A percentile compares a stretch with the other conserved stretches of the same genome.
These are phyloP conservation scores for Coelogynopora nodosa DNA, from an alignment of 2,888 invertebrate genomes.

Conservation along the genomic window DNA sequence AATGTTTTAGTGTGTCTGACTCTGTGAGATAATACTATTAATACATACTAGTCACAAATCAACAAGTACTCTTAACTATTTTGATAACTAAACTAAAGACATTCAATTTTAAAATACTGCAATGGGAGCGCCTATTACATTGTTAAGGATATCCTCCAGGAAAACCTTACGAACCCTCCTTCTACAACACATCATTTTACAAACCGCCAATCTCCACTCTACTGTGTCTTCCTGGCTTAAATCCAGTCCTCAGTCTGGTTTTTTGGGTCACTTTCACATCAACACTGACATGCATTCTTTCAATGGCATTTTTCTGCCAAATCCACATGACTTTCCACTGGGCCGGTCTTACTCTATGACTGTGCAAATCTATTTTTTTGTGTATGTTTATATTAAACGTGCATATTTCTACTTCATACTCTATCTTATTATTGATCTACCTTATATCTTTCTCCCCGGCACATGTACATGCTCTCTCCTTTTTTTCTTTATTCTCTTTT, in stretches of 20 bases:
- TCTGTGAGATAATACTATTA: too few species aligned
- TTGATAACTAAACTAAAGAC: too few species aligned
- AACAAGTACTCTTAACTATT: too few species aligned
- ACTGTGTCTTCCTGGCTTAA: conserved; percentile 10
- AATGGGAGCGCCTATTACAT: too few species aligned
- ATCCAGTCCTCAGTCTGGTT: not conserved
- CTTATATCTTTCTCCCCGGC: conserved; percentile 10
- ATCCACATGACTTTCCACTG: conserved; percentile 12
- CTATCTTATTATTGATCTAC: not conserved
- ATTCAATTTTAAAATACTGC: too few species aligned
- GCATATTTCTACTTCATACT: not conserved
- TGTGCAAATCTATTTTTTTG: not conserved
- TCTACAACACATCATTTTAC: too few species aligned
- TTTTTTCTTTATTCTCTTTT: not conserved
- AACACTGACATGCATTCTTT: not conserved
- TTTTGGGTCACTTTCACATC: not conserved
- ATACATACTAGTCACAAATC: too few species aligned
- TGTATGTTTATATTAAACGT: conserved; percentile 7
- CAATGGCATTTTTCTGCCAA: not conserved
- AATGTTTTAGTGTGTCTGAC: too few species aligned
- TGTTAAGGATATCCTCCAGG: too few species aligned
- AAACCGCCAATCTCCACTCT: too few species aligned
- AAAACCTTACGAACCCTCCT: too few species aligned
- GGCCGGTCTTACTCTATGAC: not conserved
- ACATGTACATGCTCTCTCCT: conserved; percentile 12